phyloP scores from a whole-genome alignment of 1,140 invertebrate genomes.

The Atopsyche davidsoni region DNA sequence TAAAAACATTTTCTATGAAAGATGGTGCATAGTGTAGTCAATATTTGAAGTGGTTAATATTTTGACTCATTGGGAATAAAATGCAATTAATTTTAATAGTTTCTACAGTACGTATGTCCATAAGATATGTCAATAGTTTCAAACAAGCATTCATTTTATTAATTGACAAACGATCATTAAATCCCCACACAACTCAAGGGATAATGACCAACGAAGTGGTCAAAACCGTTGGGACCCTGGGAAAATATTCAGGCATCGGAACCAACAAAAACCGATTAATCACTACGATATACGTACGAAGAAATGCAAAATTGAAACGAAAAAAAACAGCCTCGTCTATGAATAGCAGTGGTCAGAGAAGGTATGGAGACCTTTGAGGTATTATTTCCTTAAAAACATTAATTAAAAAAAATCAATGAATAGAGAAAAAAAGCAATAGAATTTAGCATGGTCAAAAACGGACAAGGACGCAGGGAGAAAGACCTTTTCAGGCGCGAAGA shows the following conservation, averaged over 20 bases:
- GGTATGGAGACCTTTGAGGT: constrained; percentile 8
- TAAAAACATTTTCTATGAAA: no score
- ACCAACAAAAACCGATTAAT: constrained; percentile 28
- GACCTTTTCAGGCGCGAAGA: not conserved
- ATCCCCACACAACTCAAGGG: no score
- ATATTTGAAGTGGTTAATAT: no score
- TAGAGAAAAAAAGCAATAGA: constrained; percentile 4
- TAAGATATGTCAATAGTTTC: no score
- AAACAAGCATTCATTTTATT: no score
- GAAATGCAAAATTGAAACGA: constrained; percentile 8
- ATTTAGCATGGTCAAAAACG: constrained; percentile 16
- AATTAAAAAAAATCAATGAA: constrained; percentile 21
- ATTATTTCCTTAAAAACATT: constrained; percentile 30
- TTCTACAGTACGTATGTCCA: no score
- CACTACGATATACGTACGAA: constrained; percentile 20
- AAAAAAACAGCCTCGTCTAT: constrained; percentile 10
- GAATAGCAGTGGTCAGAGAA: constrained; percentile 8
- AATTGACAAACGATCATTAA: no score
- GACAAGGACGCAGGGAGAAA: constrained; percentile 8
- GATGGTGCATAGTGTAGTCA: no score
- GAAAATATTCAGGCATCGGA: constrained; percentile 11
- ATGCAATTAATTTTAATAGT: no score
- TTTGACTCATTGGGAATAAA: no score
- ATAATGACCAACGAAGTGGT: no score
- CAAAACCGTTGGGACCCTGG: constrained; percentile 11